Evolutionary conservation across 2,888 invertebrate genomes (phyloP).

Genomic region (Lasioglossum leucozonium): DNA sequence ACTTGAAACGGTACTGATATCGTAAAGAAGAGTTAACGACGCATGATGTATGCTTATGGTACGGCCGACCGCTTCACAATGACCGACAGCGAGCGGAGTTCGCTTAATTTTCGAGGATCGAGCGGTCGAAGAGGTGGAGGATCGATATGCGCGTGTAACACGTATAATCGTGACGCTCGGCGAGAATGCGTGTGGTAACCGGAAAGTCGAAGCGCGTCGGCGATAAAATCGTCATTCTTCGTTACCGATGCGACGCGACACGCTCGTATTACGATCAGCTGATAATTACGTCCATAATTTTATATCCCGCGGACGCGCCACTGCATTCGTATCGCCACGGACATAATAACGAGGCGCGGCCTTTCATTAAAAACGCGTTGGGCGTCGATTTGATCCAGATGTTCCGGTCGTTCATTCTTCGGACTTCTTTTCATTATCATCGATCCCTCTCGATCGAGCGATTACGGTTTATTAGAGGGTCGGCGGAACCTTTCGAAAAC

Average conservation of each 20-base stretch:
- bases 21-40: not conserved
- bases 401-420: not conserved
- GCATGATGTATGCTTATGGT: not conserved
- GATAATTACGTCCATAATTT: conserved; percentile 15
- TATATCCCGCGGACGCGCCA: not conserved
- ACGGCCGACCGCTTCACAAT: not conserved
- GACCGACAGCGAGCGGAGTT: not conserved
- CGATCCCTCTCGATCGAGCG: not conserved
- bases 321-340: not conserved
- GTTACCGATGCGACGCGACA: conserved; percentile 21
- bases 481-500: not conserved
- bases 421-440: not conserved
- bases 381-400: conserved; percentile 1
- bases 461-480: not conserved
- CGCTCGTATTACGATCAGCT: conserved; percentile 13
- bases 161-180: conserved; percentile 15
- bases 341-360: not conserved
- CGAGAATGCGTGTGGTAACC: not conserved
- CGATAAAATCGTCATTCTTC: conserved; percentile 42
- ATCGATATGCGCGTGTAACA: not conserved
- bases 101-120: conserved; percentile 25
- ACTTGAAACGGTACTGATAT: conserved; percentile 5
- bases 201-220: not conserved
- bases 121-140: not conserved
- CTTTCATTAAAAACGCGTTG: conserved; percentile 24